Base-by-base conservation (phyloP, 2,888 invertebrate genomes). In the Ligdia adustata region DNA sequence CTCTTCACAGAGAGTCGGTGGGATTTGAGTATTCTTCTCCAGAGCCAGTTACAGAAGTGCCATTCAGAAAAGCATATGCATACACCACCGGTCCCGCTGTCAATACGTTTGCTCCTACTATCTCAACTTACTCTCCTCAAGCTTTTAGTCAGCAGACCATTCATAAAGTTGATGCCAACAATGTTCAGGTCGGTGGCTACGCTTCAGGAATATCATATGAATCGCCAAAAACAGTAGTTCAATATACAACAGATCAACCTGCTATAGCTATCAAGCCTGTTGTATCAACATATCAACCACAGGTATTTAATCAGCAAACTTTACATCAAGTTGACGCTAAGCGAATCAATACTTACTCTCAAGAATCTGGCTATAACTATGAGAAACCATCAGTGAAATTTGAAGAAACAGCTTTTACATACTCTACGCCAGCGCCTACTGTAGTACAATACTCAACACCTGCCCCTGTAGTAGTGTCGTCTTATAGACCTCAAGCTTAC, bases 11-110 rank as follows among this genome's bases (percentile, higher is more conserved):
- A 32, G 76, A 73, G 45, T 70, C 80, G 2, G 70, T 58, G 9
- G 77, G 80, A 13, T 81, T 72, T 28, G 76, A 81, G 40, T 85
- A 86, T 37, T 74, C 83, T 3, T 76, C 75, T 2, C 73, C 75
- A 14, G 67, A 64, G 1, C 85, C 88, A 11, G 75, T 84, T 1
- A 69, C 72, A 39, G 89, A 89, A 62, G 76, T 76, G 43, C 87
- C 87, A 11, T 82, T 89, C 35, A 86, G 78, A 52, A 88, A 82
- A 62, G 27, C 82, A 1, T 75, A 84, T 11, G 88, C 89, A 20
- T 90, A 90, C 42, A 88, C 89, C 2, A 88, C 88, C 34, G 86
- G 87, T 3, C 71, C 83, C 2, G 57, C 73, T 14, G 54, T 72
- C 1, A 56, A 62, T 33, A 62, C 75, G 7, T 82, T 75, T 43